Conservation (phyloP, 2,797 vertebrate genomes). For the Vespertilio murinus region DNA sequence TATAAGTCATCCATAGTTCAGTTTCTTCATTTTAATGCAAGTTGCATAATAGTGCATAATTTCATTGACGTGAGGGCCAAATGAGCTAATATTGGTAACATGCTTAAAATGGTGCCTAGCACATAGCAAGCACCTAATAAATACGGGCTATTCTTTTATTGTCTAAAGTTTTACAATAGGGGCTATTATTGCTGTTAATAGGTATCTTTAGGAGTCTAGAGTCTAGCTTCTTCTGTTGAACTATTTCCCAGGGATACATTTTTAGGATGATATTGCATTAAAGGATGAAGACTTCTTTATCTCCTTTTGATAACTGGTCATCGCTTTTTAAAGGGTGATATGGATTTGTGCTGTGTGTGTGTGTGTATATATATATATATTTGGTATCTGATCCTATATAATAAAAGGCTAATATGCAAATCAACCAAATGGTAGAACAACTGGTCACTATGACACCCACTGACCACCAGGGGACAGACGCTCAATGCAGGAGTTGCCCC, state of each 20-base stretch:
- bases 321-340: constrained; percentile 45
- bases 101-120: constrained; percentile 24
- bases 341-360: not conserved
- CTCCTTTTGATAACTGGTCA: constrained; percentile 30
- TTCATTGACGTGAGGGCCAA: constrained; percentile 13
- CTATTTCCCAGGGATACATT: constrained; percentile 52
- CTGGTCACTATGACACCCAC: too few species aligned
- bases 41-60: not conserved
- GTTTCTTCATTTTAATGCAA: constrained; percentile 21
- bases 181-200: constrained; percentile 37
- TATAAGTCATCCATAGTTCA: constrained; percentile 27
- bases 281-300: constrained; percentile 22
- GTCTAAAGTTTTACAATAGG: not conserved
- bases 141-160: not conserved
- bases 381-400: too few species aligned
- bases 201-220: constrained; percentile 33
- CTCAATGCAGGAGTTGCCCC: too few species aligned
- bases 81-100: constrained; percentile 30
- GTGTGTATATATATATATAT: too few species aligned
- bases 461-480: too few species aligned
- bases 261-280: constrained; percentile 31
- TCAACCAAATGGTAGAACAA: too few species aligned
- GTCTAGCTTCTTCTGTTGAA: constrained; percentile 56
- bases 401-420: too few species aligned
- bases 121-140: constrained; percentile 35